These are phyloP conservation scores for Zaprionus africanus DNA, from an alignment of 1,140 invertebrate species.

Conservation along the genomic window DNA sequence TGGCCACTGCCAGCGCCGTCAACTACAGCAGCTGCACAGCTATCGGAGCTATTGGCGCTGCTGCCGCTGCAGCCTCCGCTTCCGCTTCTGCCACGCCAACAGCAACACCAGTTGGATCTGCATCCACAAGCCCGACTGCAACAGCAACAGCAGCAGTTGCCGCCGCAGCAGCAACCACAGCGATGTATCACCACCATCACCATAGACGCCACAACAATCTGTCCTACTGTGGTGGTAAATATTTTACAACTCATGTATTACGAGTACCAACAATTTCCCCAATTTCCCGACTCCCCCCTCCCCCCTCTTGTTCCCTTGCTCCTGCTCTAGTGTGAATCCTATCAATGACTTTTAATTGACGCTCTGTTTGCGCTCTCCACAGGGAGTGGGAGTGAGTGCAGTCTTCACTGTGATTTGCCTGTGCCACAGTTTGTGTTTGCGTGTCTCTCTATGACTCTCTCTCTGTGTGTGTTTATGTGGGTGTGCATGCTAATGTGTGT, in stretches of 20 bases:
- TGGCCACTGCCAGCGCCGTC: constrained; percentile 70
- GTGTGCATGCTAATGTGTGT: constrained; percentile 12
- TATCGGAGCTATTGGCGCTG: constrained; percentile 36
- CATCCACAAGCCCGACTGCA: constrained; percentile 10
- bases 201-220: constrained; percentile 81
- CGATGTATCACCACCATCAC: constrained; percentile 78
- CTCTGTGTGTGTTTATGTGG: background rate
- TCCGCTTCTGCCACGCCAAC: constrained; percentile 21
- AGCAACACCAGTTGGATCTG: background rate
- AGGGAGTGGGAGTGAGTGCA: constrained; percentile 1
- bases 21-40: constrained; percentile 64
- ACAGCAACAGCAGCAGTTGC: constrained; percentile 38
- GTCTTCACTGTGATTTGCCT: background rate
- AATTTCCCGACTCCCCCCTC: background rate
- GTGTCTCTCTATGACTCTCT: background rate
- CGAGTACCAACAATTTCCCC: constrained; percentile 23
- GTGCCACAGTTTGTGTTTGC: background rate
- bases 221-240: constrained; percentile 84
- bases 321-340: constrained; percentile 12
- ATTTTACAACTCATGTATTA: constrained; percentile 32
- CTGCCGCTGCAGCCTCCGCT: constrained; percentile 26
- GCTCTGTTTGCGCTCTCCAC: constrained; percentile 28
- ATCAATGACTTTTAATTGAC: constrained; percentile 56
- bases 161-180: constrained; percentile 55
- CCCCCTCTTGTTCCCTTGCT: background rate